These are phyloP conservation scores for Asteroscopus sphinx DNA, from an alignment of 2,888 invertebrate genomes.

Conservation along the genomic window DNA sequence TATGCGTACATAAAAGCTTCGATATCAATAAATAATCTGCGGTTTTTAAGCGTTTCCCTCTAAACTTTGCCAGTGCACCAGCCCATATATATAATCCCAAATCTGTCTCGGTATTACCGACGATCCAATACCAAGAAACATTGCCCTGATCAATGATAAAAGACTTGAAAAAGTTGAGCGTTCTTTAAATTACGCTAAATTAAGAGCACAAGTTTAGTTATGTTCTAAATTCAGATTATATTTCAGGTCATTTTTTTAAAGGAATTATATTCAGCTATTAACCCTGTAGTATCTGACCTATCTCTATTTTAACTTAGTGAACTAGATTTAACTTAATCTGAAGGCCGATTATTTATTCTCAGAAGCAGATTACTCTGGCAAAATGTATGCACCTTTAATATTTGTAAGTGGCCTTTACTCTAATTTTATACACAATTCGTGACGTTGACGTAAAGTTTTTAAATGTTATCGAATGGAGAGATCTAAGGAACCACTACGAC, in stretches of 20 bases:
- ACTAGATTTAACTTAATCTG: too few relatives aligned
- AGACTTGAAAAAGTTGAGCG: background rate
- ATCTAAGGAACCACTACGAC: slow-evolving; percentile 30
- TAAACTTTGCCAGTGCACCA: background rate
- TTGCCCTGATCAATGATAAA: background rate
- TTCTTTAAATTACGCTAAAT: too few relatives aligned
- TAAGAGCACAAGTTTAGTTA: too few relatives aligned
- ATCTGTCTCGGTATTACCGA: slow-evolving; percentile 8
- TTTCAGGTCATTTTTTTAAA: too few relatives aligned
- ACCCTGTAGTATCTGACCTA: too few relatives aligned
- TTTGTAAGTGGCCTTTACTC: slow-evolving; percentile 17
- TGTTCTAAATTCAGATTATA: too few relatives aligned
- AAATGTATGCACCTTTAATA: slow-evolving; percentile 1
- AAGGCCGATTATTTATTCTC: background rate
- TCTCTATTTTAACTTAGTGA: too few relatives aligned
- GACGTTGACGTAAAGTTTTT: slow-evolving; percentile 35
- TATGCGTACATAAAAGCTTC: too few relatives aligned
- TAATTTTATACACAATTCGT: slow-evolving; percentile 43
- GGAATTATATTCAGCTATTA: too few relatives aligned
- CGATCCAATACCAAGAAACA: slow-evolving; percentile 6
- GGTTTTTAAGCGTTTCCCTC: background rate
- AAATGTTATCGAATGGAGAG: slow-evolving; percentile 42
- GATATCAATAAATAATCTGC: too few relatives aligned
- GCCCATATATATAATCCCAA: background rate
- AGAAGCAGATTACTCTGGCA: slow-evolving; percentile 1